Evolutionary conservation across 2,113 vertebrate genomes (phyloP).

Genomic region (Chunga burmeisteri): DNA sequence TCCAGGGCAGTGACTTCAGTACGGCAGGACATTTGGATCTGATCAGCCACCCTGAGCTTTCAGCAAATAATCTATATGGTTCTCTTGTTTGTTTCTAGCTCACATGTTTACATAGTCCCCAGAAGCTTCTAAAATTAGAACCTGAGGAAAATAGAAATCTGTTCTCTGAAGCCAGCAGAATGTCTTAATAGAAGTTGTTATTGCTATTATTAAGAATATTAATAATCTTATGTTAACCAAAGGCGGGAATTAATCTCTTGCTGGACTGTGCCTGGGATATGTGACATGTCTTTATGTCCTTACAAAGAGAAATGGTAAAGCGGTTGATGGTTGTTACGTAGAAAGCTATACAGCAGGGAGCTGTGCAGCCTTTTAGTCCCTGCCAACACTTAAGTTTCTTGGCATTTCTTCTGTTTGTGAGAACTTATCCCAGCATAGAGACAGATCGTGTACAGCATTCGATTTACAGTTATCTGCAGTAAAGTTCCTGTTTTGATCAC

Average conservation of each 20-base stretch:
- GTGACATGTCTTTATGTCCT: neutral
- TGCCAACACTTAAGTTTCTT: neutral
- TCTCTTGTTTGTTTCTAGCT: neutral
- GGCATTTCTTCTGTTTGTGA: neutral
- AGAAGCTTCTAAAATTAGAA: constrained; percentile 31
- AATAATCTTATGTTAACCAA: neutral
- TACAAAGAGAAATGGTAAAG: neutral
- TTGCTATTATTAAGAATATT: constrained; percentile 20
- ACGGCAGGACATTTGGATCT: neutral
- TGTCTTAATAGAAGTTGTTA: neutral
- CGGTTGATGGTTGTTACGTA: neutral
- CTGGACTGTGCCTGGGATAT: neutral
- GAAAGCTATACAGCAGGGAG: neutral
- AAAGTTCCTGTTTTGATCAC: neutral
- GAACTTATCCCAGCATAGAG: neutral
- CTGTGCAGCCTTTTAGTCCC: neutral
- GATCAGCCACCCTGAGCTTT: neutral
- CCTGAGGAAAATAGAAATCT: constrained; percentile 6
- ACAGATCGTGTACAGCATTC: fast-evolving
- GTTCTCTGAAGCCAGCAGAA: neutral
- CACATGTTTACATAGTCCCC: neutral
- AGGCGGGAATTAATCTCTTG: neutral
- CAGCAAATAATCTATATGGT: neutral
- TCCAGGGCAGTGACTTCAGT: neutral
- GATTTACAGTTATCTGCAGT: neutral